Conservation (phyloP, 1,140 invertebrate genomes). For the Vanessa tameamea region DNA sequence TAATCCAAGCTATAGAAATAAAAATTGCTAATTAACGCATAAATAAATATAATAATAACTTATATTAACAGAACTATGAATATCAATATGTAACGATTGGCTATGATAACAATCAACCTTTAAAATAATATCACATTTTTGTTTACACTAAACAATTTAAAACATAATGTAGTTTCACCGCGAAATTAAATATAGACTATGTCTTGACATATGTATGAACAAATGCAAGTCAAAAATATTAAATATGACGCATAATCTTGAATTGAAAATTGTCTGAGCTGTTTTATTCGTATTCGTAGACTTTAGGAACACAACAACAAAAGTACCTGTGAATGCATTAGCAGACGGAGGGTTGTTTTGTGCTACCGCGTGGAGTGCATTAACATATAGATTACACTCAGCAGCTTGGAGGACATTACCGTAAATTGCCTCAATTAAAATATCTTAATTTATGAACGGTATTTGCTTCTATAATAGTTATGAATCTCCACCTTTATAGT, state of each 20-base stretch:
- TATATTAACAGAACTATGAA: no score
- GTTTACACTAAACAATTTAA: neutral
- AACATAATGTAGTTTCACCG: neutral
- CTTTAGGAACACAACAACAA: constrained; percentile 1
- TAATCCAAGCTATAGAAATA: no score
- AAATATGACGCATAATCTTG: neutral
- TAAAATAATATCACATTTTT: no score
- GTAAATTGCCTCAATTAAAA: constrained; percentile 15
- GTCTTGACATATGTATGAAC: neutral
- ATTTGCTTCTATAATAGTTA: neutral
- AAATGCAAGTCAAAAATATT: neutral
- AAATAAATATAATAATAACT: no score
- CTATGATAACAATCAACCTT: no score
- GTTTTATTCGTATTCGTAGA: neutral
- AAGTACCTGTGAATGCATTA: constrained; percentile 1
- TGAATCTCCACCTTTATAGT: neutral
- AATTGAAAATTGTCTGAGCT: neutral
- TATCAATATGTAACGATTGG: no score
- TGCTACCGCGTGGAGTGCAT: neutral
- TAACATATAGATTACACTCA: constrained; percentile 12
- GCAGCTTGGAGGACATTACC: neutral
- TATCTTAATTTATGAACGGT: neutral
- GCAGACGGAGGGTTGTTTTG: neutral
- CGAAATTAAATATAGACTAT: neutral
- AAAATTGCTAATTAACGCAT: no score